Base-by-base conservation (phyloP, 2,113 vertebrate species). In the Scolopax mira region DNA sequence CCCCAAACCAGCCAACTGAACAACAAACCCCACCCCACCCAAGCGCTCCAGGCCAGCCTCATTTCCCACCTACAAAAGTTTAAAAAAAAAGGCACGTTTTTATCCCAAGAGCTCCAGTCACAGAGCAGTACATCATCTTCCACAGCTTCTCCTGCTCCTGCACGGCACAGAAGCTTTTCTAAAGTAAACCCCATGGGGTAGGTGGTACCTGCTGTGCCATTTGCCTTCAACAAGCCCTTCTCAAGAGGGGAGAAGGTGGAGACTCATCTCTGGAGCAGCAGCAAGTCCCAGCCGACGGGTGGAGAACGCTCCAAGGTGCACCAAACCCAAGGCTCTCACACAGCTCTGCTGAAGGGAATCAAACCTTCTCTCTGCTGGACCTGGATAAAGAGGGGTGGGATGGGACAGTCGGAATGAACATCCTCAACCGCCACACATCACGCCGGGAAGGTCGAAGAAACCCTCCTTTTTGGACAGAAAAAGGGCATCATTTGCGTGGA, bases 81-180 rank as follows among this genome's bases (percentile, higher is more conserved):
- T 23, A 33, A 31, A 25, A 37, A 60, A 39, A 39, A 19, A 77
- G 18, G 10, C 7, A 1, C 2, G 3, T 3, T 24, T 65, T 37
- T 31, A 5, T 3, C 48, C 42, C 18, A 30, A 44, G n/a, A 46
- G 42, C 25, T 10, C 46, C 21, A 15, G 23, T 5, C 4, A 10
- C 11, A n/a, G 15, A 49, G 35, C n/a, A 58, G 19, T 1, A 6
- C 0, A 0, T 2, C 23, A 18, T 17, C 46, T 4, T 25, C 39
- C 39, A 18, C 8, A 24, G 54, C 49, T 13, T 25, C 49, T 24
- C 37, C 2, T 0, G 22, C 61, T 44, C 54, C 18, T 6, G 44
- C 39, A 24, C 0, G 0, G 48, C 54, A 22, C 65, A 33, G 19
- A 4, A 5, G 11, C 7, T 49, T 6, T 9, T 11, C 37, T 8